phyloP scores from a whole-genome alignment of 2,888 invertebrate species.

The Scotopteryx bipunctaria region DNA sequence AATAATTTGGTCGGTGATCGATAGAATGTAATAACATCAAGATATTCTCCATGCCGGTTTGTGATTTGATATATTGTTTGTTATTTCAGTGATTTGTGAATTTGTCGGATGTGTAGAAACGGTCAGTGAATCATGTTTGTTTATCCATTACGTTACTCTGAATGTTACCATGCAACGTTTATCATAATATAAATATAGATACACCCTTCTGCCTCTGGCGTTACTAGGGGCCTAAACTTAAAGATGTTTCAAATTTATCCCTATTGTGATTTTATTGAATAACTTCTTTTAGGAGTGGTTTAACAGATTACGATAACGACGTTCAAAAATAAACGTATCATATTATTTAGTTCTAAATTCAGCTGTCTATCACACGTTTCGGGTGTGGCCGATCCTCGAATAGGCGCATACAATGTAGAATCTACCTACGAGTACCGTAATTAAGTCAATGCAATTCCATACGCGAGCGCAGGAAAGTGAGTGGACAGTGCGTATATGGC shows the following conservation, averaged over 20 bases:
- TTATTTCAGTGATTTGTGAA: slow-evolving; percentile 26
- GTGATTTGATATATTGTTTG: slow-evolving; percentile 33
- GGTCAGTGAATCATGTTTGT: slow-evolving; percentile 10
- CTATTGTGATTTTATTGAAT: too few relatives aligned
- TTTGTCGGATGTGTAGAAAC: slow-evolving; percentile 13
- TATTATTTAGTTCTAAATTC: too few relatives aligned
- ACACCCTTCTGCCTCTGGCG: too few relatives aligned
- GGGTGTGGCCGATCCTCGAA: neutral
- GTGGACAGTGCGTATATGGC: slow-evolving; percentile 69
- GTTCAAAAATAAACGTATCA: too few relatives aligned
- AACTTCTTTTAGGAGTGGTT: too few relatives aligned
- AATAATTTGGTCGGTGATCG: slow-evolving; percentile 41
- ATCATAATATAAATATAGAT: too few relatives aligned
- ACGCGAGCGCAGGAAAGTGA: slow-evolving; percentile 71
- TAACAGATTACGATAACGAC: too few relatives aligned
- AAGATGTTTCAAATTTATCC: too few relatives aligned
- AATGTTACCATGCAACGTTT: slow-evolving; percentile 1
- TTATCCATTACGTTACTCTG: slow-evolving; percentile 2
- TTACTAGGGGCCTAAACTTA: too few relatives aligned
- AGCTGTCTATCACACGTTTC: neutral
- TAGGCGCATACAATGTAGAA: slow-evolving; percentile 36
- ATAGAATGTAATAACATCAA: slow-evolving; percentile 36
- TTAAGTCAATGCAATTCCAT: slow-evolving; percentile 64
- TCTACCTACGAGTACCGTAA: slow-evolving; percentile 40
- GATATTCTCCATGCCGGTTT: slow-evolving; percentile 28